These are phyloP conservation scores for Cheilosia soror DNA, from an alignment of 2,888 invertebrate genomes.

Conservation along the genomic window DNA sequence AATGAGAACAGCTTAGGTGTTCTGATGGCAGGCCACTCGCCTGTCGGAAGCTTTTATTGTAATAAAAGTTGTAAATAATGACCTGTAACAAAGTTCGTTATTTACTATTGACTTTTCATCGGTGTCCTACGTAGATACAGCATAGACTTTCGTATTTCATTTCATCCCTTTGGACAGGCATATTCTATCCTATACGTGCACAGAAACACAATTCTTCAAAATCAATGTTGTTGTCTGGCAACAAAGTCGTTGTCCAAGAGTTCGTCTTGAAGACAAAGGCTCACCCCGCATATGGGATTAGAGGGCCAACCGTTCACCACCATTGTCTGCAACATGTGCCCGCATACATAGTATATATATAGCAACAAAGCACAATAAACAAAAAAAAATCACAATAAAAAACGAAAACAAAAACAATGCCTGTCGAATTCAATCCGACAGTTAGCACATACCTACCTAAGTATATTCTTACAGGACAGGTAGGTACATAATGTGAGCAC, in stretches of 20 bases:
- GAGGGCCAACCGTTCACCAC: conserved; percentile 12
- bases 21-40: too few species aligned
- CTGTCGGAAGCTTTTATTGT: too few species aligned
- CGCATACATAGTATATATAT: conserved; percentile 29
- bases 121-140: too few species aligned
- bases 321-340: conserved; percentile 67
- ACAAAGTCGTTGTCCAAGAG: conserved; percentile 53
- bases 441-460: conserved; percentile 10
- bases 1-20: background rate
- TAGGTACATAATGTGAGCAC: conserved; percentile 3
- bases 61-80: too few species aligned
- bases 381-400: background rate
- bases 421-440: conserved; percentile 37
- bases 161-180: too few species aligned
- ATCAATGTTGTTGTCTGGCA: conserved; percentile 60
- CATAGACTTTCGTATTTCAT: too few species aligned
- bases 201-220: conserved; percentile 31
- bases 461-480: background rate
- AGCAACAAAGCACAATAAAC: conserved; percentile 36
- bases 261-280: conserved; percentile 39
- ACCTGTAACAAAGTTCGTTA: too few species aligned
- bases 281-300: conserved; percentile 31
- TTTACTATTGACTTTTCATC: too few species aligned
- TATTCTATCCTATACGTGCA: conserved; percentile 30
- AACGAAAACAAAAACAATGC: conserved; percentile 21